Percentiles rank a stretch among this genome's conserved stretches.
Evolutionary conservation across 1,140 invertebrate genomes (phyloP).

Genomic region (Lysiphlebus fabarum): DNA sequence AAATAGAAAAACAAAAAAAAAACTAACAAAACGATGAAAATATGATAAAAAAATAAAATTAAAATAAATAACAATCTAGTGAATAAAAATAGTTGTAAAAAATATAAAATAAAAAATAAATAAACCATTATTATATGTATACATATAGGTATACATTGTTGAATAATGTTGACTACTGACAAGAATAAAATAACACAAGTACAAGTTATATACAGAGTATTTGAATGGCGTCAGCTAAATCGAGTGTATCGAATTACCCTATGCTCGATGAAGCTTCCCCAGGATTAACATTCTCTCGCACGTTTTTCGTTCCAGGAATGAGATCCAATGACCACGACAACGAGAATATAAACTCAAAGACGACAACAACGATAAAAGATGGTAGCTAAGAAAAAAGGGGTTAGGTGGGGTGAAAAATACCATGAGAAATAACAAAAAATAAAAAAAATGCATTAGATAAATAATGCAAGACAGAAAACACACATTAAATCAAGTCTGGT

Average conservation of each 20-base stretch:
- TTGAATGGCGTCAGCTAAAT: constrained; percentile 18
- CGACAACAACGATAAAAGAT: not conserved
- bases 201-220: too few species aligned
- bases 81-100: not conserved
- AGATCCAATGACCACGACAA: constrained; percentile 1
- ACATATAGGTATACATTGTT: not conserved
- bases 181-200: too few species aligned
- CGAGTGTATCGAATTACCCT: constrained; percentile 26
- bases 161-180: too few species aligned
- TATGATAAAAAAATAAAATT: not conserved
- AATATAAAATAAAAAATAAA: not conserved
- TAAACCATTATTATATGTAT: too few species aligned
- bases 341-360: not conserved
- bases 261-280: constrained; percentile 20
- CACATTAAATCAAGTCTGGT: too few species aligned
- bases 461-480: too few species aligned
- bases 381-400: not conserved
- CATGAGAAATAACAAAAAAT: too few species aligned
- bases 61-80: not conserved
- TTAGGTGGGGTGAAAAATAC: not conserved
- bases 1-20: constrained; percentile 2
- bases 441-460: too few species aligned
- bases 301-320: constrained; percentile 5
- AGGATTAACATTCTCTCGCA: constrained; percentile 11
- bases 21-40: not conserved